Evolutionary conservation across 2,888 invertebrate genomes (phyloP).

Genomic region (Eilema griseolum): DNA sequence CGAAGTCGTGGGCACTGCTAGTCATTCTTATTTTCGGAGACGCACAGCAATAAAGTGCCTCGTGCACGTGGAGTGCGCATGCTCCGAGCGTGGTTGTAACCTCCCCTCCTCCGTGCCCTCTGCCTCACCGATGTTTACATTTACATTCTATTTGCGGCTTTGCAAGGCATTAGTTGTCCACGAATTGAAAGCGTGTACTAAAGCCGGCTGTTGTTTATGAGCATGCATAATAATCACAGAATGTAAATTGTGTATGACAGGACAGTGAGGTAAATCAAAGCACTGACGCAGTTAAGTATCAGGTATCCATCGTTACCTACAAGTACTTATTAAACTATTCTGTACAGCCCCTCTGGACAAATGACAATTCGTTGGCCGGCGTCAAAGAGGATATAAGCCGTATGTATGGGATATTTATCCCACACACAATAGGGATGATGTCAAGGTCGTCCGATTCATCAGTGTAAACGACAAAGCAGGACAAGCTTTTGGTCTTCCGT

Average conservation of each 20-base stretch:
- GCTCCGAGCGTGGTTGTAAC: slow-evolving; percentile 64
- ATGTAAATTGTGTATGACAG: background rate
- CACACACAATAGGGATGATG: too few species aligned
- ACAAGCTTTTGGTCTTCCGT: too few species aligned
- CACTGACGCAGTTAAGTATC: background rate
- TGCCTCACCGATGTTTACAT: slow-evolving; percentile 41
- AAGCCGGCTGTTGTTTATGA: slow-evolving; percentile 59
- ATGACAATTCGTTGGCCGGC: too few species aligned
- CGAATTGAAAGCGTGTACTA: slow-evolving; percentile 67
- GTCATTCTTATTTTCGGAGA: slow-evolving; percentile 11
- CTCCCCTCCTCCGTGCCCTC: slow-evolving; percentile 42
- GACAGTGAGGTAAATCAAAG: background rate
- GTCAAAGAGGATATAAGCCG: too few species aligned
- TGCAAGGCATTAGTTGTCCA: slow-evolving; percentile 64
- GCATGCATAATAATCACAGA: slow-evolving; percentile 41
- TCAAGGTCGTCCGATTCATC: too few species aligned
- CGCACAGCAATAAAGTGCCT: slow-evolving; percentile 69
- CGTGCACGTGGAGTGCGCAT: slow-evolving; percentile 80
- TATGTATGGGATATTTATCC: too few species aligned
- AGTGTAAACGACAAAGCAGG: too few species aligned
- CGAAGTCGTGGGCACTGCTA: background rate
- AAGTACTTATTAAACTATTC: too few species aligned
- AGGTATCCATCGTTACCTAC: too few species aligned
- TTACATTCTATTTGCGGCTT: slow-evolving; percentile 16
- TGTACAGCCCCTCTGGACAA: too few species aligned